Evolutionary conservation across 2,113 vertebrate genomes (phyloP), one percentile per base, ranked within the genome.

Genomic region (Perccottus glenii): DNA sequence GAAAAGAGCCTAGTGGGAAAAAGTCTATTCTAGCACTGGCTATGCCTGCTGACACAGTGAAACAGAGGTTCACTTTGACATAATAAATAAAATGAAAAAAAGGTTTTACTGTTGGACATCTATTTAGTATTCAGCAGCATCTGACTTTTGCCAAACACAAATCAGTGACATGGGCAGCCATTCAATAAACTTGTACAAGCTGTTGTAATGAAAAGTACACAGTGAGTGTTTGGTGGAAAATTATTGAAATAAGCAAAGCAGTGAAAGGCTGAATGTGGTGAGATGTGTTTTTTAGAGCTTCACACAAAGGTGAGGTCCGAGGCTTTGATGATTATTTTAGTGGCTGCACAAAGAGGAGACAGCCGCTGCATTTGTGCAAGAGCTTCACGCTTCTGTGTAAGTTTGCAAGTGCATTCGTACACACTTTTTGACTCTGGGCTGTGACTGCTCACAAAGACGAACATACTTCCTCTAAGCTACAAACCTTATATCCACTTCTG

Each of bases 121-220:
- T 67, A 6, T 40, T 81, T 75, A 73, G 16, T 73, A 62, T 66
- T 77, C 38, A 42, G 57, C 66, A 58, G 51, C 50, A 19, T 78
- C 70, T 77, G 75, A 77, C 69, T 81, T 78, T 70, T 60, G 55
- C 60, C 38, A 60, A 5, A 61, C 9, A 58, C 62, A 68, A 77
- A 64, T 72, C 67, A 59, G 67, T 70, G 56, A 76, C 59, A 67
- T 78, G 66, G 65, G 66, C 64, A 69, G 51, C 57, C 61, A 58
- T 72, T 84, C 70, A 66, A 61, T 78, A 74, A 77, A 72, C 64
- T 77, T 67, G 62, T 58, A 60, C 40, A 67, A 69, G 62, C 59
- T 64, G 47, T 53, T 73, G 14, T 66, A 78, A 73, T 73, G 59
- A 80, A 73, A 80, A 57, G 27, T 48, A 45, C 32, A 45, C 35